phyloP scores from a whole-genome alignment of 2,797 vertebrate genomes.

The Threskiornis aethiopicus region DNA sequence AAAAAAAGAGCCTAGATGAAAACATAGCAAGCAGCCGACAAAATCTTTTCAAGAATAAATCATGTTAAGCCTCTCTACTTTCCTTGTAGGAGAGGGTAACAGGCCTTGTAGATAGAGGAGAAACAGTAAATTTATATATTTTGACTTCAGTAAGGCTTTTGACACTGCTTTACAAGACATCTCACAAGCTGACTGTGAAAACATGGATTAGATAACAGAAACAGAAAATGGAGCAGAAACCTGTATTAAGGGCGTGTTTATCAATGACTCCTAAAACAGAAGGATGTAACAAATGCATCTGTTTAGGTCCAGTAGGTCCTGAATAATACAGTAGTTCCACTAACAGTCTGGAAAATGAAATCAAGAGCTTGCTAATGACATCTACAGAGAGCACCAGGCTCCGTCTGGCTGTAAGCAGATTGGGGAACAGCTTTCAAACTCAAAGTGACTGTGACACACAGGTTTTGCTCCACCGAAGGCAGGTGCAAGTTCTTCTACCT shows the following conservation, averaged over 20 bases:
- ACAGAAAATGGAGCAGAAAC: not conserved
- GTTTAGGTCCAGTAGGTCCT: slow-evolving; percentile 7
- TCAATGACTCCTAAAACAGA: not conserved
- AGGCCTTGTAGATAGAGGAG: not conserved
- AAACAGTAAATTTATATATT: not conserved
- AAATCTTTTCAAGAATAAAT: not conserved
- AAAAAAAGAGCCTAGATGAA: not conserved
- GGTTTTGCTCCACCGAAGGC: not conserved
- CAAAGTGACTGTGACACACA: not conserved
- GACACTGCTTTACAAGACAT: not conserved
- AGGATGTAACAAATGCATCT: not conserved
- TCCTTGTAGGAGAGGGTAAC: not conserved
- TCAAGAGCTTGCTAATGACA: slow-evolving; percentile 11
- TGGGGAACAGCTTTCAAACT: slow-evolving; percentile 40
- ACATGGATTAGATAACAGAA: not conserved
- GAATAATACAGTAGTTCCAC: not conserved
- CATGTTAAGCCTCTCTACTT: not conserved
- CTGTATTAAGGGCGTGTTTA: not conserved
- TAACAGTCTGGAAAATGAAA: not conserved
- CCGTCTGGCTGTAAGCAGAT: not conserved
- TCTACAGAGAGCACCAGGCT: not conserved
- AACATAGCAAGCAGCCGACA: not conserved
- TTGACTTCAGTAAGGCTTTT: not conserved
- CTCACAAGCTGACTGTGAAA: not conserved
- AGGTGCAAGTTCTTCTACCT: not conserved